Evolutionary conservation across 2,797 vertebrate species (phyloP).

Genomic region (Gorsachius magnificus): DNA sequence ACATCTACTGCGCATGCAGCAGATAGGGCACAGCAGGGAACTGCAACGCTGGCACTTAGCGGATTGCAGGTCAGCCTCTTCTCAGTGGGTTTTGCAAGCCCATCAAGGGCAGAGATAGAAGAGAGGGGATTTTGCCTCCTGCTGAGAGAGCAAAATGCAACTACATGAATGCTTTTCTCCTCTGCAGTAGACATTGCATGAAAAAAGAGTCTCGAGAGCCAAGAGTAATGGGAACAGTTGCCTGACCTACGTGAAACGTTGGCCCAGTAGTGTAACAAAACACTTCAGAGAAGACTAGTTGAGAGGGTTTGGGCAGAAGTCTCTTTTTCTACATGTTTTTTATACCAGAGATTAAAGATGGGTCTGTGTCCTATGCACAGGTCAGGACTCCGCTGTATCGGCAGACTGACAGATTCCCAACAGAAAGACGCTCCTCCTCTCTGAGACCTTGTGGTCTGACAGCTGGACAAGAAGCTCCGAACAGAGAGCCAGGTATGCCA

Average conservation of each 20-base stretch:
- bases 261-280: accelerated
- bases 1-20: neutral
- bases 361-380: neutral
- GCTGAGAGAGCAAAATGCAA: neutral
- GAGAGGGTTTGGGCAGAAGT: neutral
- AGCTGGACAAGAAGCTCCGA: neutral
- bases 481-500: neutral
- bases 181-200: neutral
- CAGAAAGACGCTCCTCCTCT: neutral
- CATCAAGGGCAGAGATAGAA: slow-evolving; percentile 26
- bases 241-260: neutral
- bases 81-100: slow-evolving; percentile 1
- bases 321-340: neutral
- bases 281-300: neutral
- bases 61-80: neutral
- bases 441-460: neutral
- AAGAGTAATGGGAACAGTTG: neutral
- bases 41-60: neutral
- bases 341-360: neutral
- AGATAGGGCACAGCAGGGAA: slow-evolving; percentile 41
- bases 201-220: neutral
- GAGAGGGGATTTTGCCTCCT: neutral
- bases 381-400: neutral
- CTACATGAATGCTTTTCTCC: neutral
- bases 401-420: neutral